phyloP scores from a whole-genome alignment of 2,797 vertebrate genomes.

The Tokudaia tokunoshimensis region DNA sequence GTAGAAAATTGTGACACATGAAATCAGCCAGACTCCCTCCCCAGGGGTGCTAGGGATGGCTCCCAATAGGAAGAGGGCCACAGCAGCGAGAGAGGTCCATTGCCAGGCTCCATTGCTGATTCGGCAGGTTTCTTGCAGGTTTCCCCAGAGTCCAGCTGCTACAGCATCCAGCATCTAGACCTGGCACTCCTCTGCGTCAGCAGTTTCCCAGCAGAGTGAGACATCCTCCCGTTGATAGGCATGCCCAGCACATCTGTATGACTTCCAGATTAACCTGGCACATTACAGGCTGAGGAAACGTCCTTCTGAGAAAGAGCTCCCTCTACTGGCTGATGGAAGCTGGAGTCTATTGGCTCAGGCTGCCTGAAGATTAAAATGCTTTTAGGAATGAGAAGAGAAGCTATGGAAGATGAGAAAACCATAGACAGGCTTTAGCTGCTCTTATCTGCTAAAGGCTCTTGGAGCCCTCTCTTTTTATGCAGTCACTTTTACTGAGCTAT shows the following conservation, averaged over 20 bases:
- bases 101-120: not conserved
- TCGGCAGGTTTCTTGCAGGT: not conserved
- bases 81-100: not conserved
- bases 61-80: not conserved
- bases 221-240: not conserved
- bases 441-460: not conserved
- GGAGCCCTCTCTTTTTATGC: not conserved
- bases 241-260: not conserved
- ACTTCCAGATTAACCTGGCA: slow-evolving; percentile 13
- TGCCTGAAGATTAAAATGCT: not conserved
- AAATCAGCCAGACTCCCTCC: not conserved
- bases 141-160: not conserved
- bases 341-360: not conserved
- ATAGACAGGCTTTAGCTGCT: not conserved
- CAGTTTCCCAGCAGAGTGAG: not conserved
- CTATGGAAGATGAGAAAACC: slow-evolving; percentile 23
- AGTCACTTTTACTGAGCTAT: not conserved
- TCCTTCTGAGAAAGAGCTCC: slow-evolving; percentile 51
- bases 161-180: not conserved
- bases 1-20: not conserved
- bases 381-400: not conserved
- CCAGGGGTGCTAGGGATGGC: not conserved
- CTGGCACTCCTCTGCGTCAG: not conserved
- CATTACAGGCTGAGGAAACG: not conserved
- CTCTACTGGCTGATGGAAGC: slow-evolving; percentile 56